Conservation (phyloP, 2,888 invertebrate species). For the Cinara cedri region DNA sequence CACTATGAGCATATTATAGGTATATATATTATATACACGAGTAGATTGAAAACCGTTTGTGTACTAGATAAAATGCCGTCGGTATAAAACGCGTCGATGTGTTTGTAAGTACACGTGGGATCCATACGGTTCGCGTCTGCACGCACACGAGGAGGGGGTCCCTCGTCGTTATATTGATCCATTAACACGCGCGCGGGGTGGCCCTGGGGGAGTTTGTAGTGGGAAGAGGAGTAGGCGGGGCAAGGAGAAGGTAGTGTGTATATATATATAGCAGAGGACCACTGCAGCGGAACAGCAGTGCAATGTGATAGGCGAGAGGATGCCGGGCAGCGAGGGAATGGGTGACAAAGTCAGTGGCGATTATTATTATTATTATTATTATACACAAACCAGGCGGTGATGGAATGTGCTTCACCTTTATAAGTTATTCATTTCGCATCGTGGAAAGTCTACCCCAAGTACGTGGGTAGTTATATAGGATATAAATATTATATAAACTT, state of each 20-base stretch:
- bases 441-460: too few relatives aligned
- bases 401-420: too few relatives aligned
- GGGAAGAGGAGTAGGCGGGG: too few relatives aligned
- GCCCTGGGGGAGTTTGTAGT: too few relatives aligned
- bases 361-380: conserved; percentile 29
- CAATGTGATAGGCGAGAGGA: not conserved
- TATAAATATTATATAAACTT: too few relatives aligned
- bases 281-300: too few relatives aligned
- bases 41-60: conserved; percentile 38
- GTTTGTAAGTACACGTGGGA: not conserved
- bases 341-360: conserved; percentile 17
- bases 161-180: conserved; percentile 43
- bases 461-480: too few relatives aligned
- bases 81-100: conserved; percentile 8
- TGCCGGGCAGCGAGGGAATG: not conserved
- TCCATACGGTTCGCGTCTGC: conserved; percentile 3
- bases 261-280: not conserved
- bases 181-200: conserved; percentile 10
- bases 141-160: not conserved
- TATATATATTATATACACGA: too few relatives aligned
- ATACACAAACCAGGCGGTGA: not conserved
- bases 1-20: too few relatives aligned
- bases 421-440: too few relatives aligned
- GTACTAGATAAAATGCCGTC: conserved; percentile 19
- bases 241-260: not conserved